Evolutionary conservation across 2,113 vertebrate species (phyloP), one percentile per base, ranked within the genome.

Genomic region (Lamprotornis superbus): DNA sequence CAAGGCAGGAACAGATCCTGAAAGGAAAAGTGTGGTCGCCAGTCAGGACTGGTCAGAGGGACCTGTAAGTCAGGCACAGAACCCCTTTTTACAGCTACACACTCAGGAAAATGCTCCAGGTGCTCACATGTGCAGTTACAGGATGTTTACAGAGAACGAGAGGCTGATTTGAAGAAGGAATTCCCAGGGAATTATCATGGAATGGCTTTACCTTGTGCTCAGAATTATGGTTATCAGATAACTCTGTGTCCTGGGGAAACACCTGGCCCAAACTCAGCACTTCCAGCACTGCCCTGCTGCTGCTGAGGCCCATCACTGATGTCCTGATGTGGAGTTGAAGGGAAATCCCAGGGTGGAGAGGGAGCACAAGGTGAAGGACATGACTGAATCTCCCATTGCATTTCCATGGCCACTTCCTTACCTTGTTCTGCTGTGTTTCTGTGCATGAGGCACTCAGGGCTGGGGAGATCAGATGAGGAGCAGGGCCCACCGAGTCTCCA

Each of bases 321-420:
- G 30, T 30, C 14, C 40, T 55, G 9, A 19, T 19, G 18, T 40
- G 50, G 37, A 71, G n/a, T 11, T 59, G 12, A 47, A 46, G 27
- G 35, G 42, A 71, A n/a, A 44, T 55, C 6, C 17, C 12, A 21
- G 52, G 18, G 5, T 14, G 28, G 21, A 46, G 25, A 82, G n/a
- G 35, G 40, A 78, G 31, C 17, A 55, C 35, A 30, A 22, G 11
- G 53, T 13, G 27, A 85, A 86, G 42, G 42, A 30, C 9, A 12
- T 6, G 7, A 20, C 42, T 92, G 25, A 52, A 33, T 56, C 37
- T 73, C 53, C n/a, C 0, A 0, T 8, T 52, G 31, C 10, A 9
- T 7, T 18, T 28, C 3, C 0, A 3, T 67, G 50, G 50, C 13
- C 15, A 5, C 49, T 69, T 61, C 63, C 30, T 50, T 63, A 37